Evolutionary conservation across 2,113 vertebrate species (phyloP).

Genomic region (Mesembrinibis cayennensis): DNA sequence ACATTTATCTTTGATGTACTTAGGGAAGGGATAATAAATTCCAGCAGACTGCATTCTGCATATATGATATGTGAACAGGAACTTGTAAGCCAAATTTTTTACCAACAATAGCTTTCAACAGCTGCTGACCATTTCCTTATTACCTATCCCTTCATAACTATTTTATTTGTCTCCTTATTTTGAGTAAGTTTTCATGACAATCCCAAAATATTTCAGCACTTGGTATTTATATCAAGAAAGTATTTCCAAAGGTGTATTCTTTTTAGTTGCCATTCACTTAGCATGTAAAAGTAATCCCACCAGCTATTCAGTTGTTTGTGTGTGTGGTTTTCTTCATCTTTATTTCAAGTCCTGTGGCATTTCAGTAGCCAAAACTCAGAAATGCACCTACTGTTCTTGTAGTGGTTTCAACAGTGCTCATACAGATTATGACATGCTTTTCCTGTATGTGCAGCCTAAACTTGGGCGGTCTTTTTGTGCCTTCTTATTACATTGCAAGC

Average conservation of each 20-base stretch:
- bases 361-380: background rate
- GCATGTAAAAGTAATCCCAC: background rate
- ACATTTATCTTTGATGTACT: conserved; percentile 2
- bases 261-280: background rate
- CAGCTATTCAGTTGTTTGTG: background rate
- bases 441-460: background rate
- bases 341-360: background rate
- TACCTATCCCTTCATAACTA: background rate
- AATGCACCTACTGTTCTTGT: background rate
- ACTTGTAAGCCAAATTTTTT: background rate
- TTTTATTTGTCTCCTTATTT: background rate
- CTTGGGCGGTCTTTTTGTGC: background rate
- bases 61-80: background rate
- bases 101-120: background rate
- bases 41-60: background rate
- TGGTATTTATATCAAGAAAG: background rate
- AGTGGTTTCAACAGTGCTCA: background rate
- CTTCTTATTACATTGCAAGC: background rate
- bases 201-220: background rate
- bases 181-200: background rate
- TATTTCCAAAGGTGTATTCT: background rate
- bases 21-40: background rate
- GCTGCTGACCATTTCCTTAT: background rate
- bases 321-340: background rate
- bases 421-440: background rate